Base-by-base conservation (phyloP, 2,797 vertebrate genomes). In the Tokudaia tokunoshimensis region DNA sequence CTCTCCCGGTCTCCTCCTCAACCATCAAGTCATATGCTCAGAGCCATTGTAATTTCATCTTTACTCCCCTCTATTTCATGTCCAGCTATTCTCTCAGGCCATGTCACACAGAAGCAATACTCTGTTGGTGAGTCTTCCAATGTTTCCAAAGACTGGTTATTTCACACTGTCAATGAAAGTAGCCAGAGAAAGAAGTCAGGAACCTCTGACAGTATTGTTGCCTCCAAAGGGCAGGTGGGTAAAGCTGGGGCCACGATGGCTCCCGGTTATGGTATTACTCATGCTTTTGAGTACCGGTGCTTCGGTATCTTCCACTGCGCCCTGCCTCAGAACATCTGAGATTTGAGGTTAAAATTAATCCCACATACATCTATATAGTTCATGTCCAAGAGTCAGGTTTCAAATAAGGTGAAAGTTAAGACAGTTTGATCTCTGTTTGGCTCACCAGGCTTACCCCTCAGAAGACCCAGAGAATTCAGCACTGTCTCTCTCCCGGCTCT, bases 21-120 rank as follows among this genome's bases (percentile, higher is more conserved):
- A 11, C 50, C 4, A 0, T 59, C 9, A n/a, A 29, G 52, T 47
- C 63, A 41, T n/a, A 2, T 0, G 0, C 12, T 12, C 81, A 24
- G 5, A 9, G 52, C 20, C 37, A 59, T 75, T 29, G 44, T 67
- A 11, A 14, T 89, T 55, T 44, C 59, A n/a, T 93, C n/a, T 79
- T 65, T 17, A 9, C 15, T 52, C 8, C 5, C 22, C 87, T 85
- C 10, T 7, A 50, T 1, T 59, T 95, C 17, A 26, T 22, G 34
- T 19, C 37, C 12, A 26, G 14, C 15, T 55, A 85, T 57, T 78
- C 82, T 84, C n/a, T 34, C 24, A 10, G 26, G 5, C 14, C 47
- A 13, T 50, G 11, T 22, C 24, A 22, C 61, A 26, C 37, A 57
- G n/a, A 63, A 15, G 74, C 13, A 72, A 57, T 20, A 34, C 11